Conservation (phyloP, 2,888 invertebrate genomes). For the Eupithecia insigniata region DNA sequence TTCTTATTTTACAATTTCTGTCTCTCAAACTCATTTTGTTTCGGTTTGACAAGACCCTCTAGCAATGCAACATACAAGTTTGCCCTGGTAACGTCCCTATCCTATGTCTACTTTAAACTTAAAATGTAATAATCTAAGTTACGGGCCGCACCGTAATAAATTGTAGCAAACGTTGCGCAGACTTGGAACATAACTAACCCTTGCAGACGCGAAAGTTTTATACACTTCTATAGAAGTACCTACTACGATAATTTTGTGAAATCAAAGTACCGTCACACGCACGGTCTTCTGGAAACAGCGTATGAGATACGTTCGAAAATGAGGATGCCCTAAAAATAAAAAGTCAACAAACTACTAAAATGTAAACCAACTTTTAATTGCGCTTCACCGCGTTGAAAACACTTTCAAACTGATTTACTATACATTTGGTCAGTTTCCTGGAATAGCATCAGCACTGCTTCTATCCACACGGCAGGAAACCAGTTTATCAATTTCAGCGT, state of each 20-base stretch:
- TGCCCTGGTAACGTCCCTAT: conserved; percentile 12
- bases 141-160: conserved; percentile 34
- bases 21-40: background rate
- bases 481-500: conserved; percentile 20
- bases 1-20: background rate
- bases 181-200: conserved; percentile 22
- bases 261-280: background rate
- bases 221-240: background rate
- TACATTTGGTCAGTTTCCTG: background rate
- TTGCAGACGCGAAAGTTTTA: conserved; percentile 20
- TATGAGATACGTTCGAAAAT: background rate
- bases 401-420: conserved; percentile 8
- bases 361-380: conserved; percentile 4
- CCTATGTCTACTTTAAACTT: conserved; percentile 25
- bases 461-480: conserved; percentile 14
- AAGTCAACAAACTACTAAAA: conserved; percentile 3
- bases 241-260: background rate
- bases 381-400: conserved; percentile 6
- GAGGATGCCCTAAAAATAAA: background rate
- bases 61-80: background rate
- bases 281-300: background rate
- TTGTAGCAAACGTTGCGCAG: conserved; percentile 38
- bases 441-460: background rate
- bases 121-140: conserved; percentile 30
- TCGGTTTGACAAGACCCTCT: background rate